These are phyloP conservation scores for Ictalurus punctatus DNA, from an alignment of 2,113 vertebrate species.

Conservation along the genomic window DNA sequence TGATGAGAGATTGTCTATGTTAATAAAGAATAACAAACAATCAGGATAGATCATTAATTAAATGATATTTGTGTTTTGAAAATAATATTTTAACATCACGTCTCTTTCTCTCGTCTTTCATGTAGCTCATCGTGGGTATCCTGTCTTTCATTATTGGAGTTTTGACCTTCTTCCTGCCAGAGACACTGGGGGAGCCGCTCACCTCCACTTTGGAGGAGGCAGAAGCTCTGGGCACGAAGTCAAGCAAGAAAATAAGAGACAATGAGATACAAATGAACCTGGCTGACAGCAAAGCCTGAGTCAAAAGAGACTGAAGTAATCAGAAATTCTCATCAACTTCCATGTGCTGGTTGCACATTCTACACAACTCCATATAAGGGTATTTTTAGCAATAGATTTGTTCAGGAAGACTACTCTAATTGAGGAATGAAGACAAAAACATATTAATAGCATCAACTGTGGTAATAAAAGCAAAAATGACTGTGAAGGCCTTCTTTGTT, in stretches of 20 bases:
- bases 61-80: not conserved
- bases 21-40: not conserved
- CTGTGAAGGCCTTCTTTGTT: not conserved
- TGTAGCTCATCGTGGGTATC: constrained; percentile 84
- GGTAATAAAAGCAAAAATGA: not conserved
- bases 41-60: not conserved
- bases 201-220: constrained; percentile 83
- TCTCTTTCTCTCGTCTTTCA: constrained; percentile 43
- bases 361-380: not conserved
- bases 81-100: not conserved
- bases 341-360: not conserved
- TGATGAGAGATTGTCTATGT: not conserved
- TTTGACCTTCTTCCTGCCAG: constrained; percentile 82
- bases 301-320: not conserved
- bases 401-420: not conserved
- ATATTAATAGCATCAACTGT: not conserved
- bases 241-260: constrained; percentile 57
- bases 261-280: constrained; percentile 69
- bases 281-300: constrained; percentile 50
- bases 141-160: constrained; percentile 83
- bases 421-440: not conserved
- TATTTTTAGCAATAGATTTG: not conserved
- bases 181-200: constrained; percentile 84
- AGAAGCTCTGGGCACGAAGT: constrained; percentile 67
- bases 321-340: too few species aligned